Evolutionary conservation across 2,888 invertebrate genomes (phyloP), one percentile per base, ranked within the genome.

Genomic region (Apantesis nais): DNA sequence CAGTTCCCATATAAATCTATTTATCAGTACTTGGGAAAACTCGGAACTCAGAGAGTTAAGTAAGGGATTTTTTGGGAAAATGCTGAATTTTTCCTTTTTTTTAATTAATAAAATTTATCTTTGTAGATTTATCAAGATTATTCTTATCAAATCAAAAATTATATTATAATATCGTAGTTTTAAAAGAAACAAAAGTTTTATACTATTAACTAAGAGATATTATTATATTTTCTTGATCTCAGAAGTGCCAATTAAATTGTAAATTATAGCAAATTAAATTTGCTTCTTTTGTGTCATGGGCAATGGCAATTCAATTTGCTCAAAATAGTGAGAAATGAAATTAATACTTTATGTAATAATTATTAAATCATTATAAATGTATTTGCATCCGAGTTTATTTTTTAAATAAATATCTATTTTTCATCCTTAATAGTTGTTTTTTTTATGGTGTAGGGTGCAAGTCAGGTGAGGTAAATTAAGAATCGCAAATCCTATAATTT

Each of bases 321-420:
- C 37, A 25, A 4, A 48, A 11, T 44, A 67, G 61, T 48, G 22
- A 14, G 31, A 41, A 22, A 44, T 29, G 25, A 39, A 66, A 68
- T 68, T 65, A 70, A 73, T 80, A 78, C 75, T 70, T 34, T 65
- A 68, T 71, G 66, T 71, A 48, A 48, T 58, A 80, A 70, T 29
- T 37, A 66, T 60, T 69, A 66, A 31, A 67, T 61, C 11, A 22
- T 61, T 69, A 19, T 65, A 16, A 37, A 55, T 70, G 71, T 81
- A 74, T 77, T 74, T 71, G 76, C 64, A 78, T 80, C 64, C 62
- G 67, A 75, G 70, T 78, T 82, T 83, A 77, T 83, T 83, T 83
- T 84, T 81, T 62, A 77, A 89, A 87, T 87, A 88, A 87, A 87
- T 82, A 70, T 41, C 70, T 81, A 81, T 80, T 83, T 84, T 82